Conservation (phyloP, 1,140 invertebrate genomes). For the Achroia grisella region DNA sequence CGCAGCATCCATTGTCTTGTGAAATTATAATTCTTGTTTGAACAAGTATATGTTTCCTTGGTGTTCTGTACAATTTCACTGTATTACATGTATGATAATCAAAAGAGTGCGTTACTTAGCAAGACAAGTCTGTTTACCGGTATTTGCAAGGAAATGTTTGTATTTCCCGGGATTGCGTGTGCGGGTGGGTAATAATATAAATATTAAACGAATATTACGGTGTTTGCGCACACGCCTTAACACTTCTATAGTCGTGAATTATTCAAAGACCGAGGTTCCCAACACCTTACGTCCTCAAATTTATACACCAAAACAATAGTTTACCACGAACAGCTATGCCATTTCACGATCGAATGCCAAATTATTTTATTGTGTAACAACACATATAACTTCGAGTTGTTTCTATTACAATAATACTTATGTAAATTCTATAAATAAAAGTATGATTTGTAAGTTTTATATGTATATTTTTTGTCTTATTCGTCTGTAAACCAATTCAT, state of each 20-base stretch:
- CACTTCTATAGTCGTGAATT: slow-evolving; percentile 51
- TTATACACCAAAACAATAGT: slow-evolving; percentile 18
- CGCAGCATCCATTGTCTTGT: slow-evolving; percentile 2
- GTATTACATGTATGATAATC: slow-evolving; percentile 22
- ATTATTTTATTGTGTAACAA: slow-evolving; percentile 4
- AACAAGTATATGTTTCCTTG: slow-evolving; percentile 1
- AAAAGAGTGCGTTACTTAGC: slow-evolving; percentile 32
- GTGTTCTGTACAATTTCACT: slow-evolving; percentile 6
- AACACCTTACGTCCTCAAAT: slow-evolving; percentile 13
- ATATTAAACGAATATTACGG: slow-evolving; percentile 60
- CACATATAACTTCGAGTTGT: too few relatives aligned
- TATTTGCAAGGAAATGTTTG: slow-evolving; percentile 38
- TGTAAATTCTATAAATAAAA: too few relatives aligned
- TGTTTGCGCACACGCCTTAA: slow-evolving; percentile 54
- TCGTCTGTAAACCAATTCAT: too few relatives aligned
- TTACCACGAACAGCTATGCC: slow-evolving; percentile 9
- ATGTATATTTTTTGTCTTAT: too few relatives aligned
- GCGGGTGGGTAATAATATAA: slow-evolving; percentile 46
- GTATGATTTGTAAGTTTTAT: too few relatives aligned
- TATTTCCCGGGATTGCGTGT: slow-evolving; percentile 40
- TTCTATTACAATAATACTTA: too few relatives aligned
- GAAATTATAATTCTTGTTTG: slow-evolving; percentile 9
- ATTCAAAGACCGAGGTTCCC: slow-evolving; percentile 42
- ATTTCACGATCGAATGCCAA: slow-evolving; percentile 1
- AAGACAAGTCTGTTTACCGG: slow-evolving; percentile 26